phyloP scores from a whole-genome alignment of 1,140 invertebrate genomes.

The Hydropsyche tenuis region DNA sequence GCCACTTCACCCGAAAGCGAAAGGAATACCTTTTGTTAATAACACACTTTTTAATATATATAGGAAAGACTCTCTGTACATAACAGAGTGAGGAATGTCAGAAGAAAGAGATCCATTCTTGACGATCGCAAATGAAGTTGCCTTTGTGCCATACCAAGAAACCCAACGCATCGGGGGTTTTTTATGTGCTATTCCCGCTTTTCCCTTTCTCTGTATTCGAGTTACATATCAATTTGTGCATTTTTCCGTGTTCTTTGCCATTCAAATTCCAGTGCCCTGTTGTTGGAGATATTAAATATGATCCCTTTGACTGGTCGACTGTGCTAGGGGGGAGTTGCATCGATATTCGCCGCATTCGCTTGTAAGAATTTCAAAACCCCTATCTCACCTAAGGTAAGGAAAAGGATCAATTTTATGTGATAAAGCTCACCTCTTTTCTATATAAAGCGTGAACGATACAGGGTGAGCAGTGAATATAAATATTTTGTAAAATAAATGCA shows the following conservation, averaged over 20 bases:
- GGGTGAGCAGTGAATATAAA: too few species aligned
- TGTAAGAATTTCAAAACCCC: too few species aligned
- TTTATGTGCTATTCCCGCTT: not conserved
- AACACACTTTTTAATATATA: not conserved
- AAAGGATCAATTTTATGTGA: too few species aligned
- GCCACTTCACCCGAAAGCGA: not conserved
- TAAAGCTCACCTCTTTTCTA: too few species aligned
- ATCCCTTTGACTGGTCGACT: slow-evolving; percentile 20
- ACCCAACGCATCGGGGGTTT: slow-evolving; percentile 7
- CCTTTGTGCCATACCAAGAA: not conserved
- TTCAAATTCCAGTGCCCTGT: slow-evolving; percentile 19
- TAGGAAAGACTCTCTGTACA: not conserved
- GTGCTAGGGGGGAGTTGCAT: not conserved
- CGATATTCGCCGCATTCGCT: too few species aligned
- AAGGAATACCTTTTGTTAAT: not conserved
- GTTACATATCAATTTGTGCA: slow-evolving; percentile 28
- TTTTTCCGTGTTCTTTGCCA: slow-evolving; percentile 33
- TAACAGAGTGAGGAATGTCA: not conserved
- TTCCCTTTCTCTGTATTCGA: not conserved
- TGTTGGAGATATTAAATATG: slow-evolving; percentile 31
- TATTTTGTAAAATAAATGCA: too few species aligned
- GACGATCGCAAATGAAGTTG: slow-evolving; percentile 6
- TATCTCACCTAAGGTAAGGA: too few species aligned
- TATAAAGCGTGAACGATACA: too few species aligned
- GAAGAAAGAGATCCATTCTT: not conserved